phyloP scores from a whole-genome alignment of 2,113 vertebrate species.

The Shinisaurus crocodilurus region DNA sequence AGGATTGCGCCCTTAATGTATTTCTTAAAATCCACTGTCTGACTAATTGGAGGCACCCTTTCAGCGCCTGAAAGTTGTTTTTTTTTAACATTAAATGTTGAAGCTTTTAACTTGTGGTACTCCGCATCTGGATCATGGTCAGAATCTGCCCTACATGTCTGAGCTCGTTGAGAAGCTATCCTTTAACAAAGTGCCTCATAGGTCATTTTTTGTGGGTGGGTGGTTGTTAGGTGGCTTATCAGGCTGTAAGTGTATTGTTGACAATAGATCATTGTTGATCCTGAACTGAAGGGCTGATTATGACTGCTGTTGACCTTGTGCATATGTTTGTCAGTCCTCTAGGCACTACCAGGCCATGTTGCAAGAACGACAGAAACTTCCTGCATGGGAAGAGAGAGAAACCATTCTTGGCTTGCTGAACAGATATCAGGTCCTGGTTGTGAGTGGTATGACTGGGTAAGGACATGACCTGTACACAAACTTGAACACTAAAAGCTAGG shows the following conservation, averaged over 20 bases:
- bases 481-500: background rate
- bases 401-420: constrained; percentile 84
- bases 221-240: background rate
- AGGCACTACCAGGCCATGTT: constrained; percentile 87
- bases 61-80: background rate
- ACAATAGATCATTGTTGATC: background rate
- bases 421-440: constrained; percentile 89
- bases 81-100: background rate
- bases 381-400: constrained; percentile 90
- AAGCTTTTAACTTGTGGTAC: too few relatives aligned
- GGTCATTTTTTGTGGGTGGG: too few relatives aligned
- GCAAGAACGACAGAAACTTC: constrained; percentile 90
- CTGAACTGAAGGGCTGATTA: background rate
- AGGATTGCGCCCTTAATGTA: too few relatives aligned
- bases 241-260: background rate
- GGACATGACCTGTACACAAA: constrained; percentile 33
- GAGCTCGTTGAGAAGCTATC: background rate
- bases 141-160: background rate
- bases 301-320: background rate
- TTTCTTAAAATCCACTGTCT: background rate
- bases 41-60: background rate
- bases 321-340: constrained; percentile 79
- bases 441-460: constrained; percentile 99
- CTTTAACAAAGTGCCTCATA: background rate
- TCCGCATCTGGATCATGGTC: background rate